Conservation (phyloP, 53 echinoderm and acorn worm genomes). For the Temnopleurus reevesii region DNA sequence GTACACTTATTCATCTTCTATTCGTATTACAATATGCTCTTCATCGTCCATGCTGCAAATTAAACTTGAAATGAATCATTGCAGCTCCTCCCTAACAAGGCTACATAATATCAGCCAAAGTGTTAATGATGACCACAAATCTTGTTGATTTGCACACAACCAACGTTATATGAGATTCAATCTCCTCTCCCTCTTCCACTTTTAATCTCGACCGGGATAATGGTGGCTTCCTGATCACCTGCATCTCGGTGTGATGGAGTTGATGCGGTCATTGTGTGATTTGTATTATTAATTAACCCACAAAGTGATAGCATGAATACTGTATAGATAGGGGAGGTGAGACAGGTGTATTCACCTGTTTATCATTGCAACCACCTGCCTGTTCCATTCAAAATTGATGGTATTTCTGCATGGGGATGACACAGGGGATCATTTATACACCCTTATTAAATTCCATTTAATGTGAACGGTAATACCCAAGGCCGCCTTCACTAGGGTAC, state of each 20-base stretch:
- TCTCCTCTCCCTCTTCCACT: neutral
- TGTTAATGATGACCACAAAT: neutral
- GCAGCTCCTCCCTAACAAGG: neutral
- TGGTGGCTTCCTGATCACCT: neutral
- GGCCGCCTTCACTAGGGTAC: too few species aligned
- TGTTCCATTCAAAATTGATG: neutral
- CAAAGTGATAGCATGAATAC: neutral
- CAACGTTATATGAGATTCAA: neutral
- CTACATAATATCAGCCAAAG: neutral
- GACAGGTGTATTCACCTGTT: neutral
- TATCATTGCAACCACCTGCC: neutral
- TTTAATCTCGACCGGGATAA: neutral
- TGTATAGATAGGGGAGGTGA: neutral
- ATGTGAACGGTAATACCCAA: too few species aligned
- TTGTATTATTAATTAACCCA: neutral
- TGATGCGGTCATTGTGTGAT: neutral
- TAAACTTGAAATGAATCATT: neutral
- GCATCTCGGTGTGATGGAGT: neutral
- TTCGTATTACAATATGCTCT: neutral
- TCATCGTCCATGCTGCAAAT: neutral
- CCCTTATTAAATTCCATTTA: too few species aligned
- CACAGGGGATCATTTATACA: too few species aligned
- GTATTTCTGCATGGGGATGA: too few species aligned
- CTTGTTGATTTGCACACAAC: neutral
- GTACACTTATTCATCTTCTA: neutral